Evolutionary conservation across 30 jellyfish, hydroid and myxozoan species (phyloP), one percentile per base, ranked within the genome.

Genomic region (Turritopsis dohrnii): DNA sequence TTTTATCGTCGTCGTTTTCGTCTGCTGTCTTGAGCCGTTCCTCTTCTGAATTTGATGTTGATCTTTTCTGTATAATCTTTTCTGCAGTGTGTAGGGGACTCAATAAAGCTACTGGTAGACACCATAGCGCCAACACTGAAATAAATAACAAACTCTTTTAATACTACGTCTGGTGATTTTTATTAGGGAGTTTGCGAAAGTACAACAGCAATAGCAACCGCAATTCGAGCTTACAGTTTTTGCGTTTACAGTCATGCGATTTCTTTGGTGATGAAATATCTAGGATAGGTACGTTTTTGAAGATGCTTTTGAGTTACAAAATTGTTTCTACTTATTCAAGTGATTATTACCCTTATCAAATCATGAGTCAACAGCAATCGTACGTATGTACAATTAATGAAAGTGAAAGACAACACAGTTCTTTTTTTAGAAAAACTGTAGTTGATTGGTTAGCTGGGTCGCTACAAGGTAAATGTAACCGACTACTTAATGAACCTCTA

Each of bases 381-480:
- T 23, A n/a, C 30, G 17, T 69, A n/a, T 21, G 22, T 7, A 23
- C 28, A 69, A 19, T 69, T 17, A 69, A 69, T 27, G 19, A 23
- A n/a, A 27, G 23, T 69, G 77, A 69, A 8, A 21, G 77, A n/a
- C 17, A 8, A 21, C 16, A 27, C 30, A 27, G 4, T n/a, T 69
- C 77, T 27, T 69, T 19, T 9, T 69, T 69, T 27, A 69, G 22
- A 69, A 69, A 23, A n/a, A 27, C 77, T 27, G 77, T 69, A 17
- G 30, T 69, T 69, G 77, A 69, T n/a, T 69, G 77, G 77, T 69
- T 69, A 21, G 22, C 19, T 69, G 77, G 77, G 30, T 69, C 77
- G 19, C 30, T 69, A 7, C 31, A 69, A 0, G 77, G 31, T 23
- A 23, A 23, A 69, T 69, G 77, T 69, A 1, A n/a, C 31, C 77